Conservation (phyloP, 2,888 invertebrate species). For the Drosophila tripunctata region DNA sequence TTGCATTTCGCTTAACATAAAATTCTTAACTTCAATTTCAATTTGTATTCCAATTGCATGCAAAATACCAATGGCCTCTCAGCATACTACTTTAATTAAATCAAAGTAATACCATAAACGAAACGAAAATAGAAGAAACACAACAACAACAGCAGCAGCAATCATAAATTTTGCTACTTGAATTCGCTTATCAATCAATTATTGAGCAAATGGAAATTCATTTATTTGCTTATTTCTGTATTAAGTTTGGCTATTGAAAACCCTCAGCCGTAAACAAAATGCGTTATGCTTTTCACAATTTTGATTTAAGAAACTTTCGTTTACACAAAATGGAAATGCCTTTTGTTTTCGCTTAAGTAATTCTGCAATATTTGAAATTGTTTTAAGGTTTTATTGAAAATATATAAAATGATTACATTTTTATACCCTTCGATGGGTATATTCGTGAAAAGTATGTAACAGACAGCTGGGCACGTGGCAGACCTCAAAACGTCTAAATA, state of each 20-base stretch:
- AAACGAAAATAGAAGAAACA: neutral
- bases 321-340: neutral
- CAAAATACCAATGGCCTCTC: slow-evolving; percentile 3
- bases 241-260: slow-evolving; percentile 1
- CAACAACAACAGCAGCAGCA: neutral
- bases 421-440: too few species aligned
- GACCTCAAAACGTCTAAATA: too few species aligned
- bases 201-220: neutral
- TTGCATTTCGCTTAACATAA: slow-evolving; percentile 31
- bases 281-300: neutral
- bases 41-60: neutral
- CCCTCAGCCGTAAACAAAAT: neutral
- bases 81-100: neutral
- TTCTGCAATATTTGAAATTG: too few species aligned
- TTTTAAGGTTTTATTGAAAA: neutral
- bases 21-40: neutral
- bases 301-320: neutral
- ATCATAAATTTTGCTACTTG: neutral
- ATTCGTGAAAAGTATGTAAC: too few species aligned
- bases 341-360: too few species aligned
- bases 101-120: neutral
- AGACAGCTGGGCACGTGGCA: too few species aligned
- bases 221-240: neutral
- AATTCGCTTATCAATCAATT: slow-evolving; percentile 2
- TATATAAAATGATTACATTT: neutral